phyloP scores from a whole-genome alignment of 2,113 vertebrate genomes.

The Pongo pygmaeus region DNA sequence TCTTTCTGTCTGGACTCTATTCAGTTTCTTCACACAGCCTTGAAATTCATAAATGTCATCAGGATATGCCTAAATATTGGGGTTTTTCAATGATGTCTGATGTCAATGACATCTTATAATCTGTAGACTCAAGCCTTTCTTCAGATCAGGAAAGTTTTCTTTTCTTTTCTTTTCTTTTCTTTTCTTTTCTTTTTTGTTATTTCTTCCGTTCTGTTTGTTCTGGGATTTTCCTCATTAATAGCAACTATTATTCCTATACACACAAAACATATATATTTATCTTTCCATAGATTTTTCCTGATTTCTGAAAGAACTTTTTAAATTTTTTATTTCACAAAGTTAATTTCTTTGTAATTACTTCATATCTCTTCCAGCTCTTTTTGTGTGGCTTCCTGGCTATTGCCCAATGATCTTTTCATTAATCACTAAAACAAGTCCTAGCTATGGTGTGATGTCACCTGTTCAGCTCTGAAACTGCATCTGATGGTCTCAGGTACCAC shows the following conservation, averaged over 20 bases:
- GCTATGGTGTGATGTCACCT: background rate
- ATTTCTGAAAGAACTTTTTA: background rate
- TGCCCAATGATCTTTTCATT: background rate
- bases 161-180: background rate
- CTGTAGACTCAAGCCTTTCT: background rate
- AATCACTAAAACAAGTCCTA: background rate
- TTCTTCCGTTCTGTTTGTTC: conserved; percentile 16
- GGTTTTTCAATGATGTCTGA: background rate
- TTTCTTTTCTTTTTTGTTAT: background rate
- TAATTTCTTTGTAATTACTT: background rate
- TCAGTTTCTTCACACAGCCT: background rate
- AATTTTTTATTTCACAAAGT: background rate
- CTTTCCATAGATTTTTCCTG: background rate
- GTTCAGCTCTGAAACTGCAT: background rate
- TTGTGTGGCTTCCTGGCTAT: conserved; percentile 12
- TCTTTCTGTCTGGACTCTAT: background rate
- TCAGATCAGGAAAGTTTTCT: background rate
- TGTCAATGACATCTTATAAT: background rate
- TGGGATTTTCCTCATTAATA: background rate
- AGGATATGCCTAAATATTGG: background rate
- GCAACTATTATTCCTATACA: background rate
- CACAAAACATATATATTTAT: background rate
- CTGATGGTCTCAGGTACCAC: background rate
- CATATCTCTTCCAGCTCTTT: background rate
- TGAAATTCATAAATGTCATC: background rate